Evolutionary conservation across 2,113 vertebrate species (phyloP).

Genomic region (Suncus etruscus): DNA sequence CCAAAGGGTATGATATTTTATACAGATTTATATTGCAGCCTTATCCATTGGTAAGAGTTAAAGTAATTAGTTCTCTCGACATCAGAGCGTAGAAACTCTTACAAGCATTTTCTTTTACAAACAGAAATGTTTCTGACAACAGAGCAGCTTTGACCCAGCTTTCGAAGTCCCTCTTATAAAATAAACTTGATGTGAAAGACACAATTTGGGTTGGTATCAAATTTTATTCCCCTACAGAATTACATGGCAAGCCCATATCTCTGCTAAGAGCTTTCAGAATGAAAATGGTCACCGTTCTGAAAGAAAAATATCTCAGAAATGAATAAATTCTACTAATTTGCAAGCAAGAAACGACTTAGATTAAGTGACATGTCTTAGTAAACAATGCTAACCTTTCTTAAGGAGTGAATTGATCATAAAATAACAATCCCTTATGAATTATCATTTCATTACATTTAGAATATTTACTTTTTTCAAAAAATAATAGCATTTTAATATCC

Average conservation of each 20-base stretch:
- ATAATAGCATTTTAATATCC: too few species aligned
- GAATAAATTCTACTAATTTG: neutral
- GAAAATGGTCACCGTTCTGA: neutral
- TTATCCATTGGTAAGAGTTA: neutral
- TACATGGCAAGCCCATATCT: neutral
- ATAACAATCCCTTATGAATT: neutral
- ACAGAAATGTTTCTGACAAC: neutral
- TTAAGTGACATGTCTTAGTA: neutral
- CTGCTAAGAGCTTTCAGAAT: neutral
- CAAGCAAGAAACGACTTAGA: neutral
- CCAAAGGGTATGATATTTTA: too few species aligned
- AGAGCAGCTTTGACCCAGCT: neutral
- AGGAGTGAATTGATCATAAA: constrained; percentile 13
- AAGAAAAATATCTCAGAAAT: neutral
- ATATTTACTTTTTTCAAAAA: neutral
- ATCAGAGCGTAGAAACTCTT: neutral
- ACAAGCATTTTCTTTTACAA: neutral
- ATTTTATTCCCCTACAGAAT: neutral
- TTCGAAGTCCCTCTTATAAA: neutral
- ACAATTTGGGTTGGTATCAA: neutral
- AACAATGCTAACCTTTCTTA: constrained; percentile 7
- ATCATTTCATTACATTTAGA: constrained; percentile 37
- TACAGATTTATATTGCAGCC: neutral
- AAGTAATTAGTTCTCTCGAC: neutral
- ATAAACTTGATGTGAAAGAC: neutral